A percentile compares a stretch with the other conserved stretches of the same genome.
phyloP scores from a whole-genome alignment of 2,113 vertebrate species.

The Sphyrna mokarran region DNA sequence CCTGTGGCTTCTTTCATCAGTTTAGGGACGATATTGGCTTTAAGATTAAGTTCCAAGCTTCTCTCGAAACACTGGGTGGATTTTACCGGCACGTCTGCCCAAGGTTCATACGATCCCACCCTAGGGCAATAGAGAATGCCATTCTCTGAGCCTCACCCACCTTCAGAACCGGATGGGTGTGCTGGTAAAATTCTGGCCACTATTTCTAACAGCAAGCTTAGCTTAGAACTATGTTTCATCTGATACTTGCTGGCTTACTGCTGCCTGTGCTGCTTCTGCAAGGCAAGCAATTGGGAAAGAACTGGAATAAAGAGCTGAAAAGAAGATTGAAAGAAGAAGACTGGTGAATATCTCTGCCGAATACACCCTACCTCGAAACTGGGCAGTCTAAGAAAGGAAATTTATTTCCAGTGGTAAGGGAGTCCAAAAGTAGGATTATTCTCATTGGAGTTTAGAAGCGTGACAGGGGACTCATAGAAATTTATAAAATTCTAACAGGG shows the following conservation, averaged over 20 bases:
- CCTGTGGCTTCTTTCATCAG: neutral
- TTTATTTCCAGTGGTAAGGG: no score
- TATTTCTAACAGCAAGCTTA: neutral
- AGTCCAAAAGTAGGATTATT: no score
- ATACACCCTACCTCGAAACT: neutral
- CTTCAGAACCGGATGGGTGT: no score
- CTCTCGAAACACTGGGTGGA: neutral
- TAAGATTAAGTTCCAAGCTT: neutral
- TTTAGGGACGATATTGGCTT: neutral
- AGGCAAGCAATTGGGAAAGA: neutral
- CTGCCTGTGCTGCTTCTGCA: neutral
- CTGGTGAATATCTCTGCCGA: neutral
- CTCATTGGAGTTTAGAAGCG: no score
- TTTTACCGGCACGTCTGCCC: no score
- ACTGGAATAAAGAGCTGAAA: neutral
- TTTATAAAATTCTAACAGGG: no score
- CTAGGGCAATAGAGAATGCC: no score
- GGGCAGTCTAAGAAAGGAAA: neutral
- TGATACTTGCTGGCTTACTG: neutral
- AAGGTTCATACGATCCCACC: no score
- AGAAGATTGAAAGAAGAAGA: neutral
- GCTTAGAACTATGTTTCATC: neutral
- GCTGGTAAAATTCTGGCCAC: no score
- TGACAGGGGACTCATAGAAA: no score
- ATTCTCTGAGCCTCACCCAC: no score